phyloP scores from a whole-genome alignment of 2,888 invertebrate genomes.

The Ophioninae sp. region DNA sequence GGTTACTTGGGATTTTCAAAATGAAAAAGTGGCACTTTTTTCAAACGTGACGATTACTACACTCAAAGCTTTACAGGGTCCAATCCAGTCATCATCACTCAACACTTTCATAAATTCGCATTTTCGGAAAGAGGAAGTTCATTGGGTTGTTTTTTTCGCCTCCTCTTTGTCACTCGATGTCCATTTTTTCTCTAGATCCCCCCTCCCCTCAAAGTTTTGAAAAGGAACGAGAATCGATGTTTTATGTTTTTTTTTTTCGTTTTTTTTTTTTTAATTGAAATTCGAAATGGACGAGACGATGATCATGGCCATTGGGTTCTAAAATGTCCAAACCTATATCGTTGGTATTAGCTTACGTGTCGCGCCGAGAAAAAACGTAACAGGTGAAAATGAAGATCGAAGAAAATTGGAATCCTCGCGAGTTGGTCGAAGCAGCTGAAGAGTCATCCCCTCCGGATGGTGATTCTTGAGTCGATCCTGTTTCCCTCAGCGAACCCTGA shows the following conservation, averaged over 20 bases:
- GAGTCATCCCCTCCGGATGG: slow-evolving; percentile 61
- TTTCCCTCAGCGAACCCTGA: slow-evolving; percentile 86
- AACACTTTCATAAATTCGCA: no score
- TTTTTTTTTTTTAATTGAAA: background rate
- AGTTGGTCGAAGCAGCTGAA: slow-evolving; percentile 55
- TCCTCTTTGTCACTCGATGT: no score
- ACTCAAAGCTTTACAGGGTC: no score
- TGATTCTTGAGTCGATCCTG: slow-evolving; percentile 81
- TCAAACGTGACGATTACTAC: no score
- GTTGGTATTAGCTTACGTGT: slow-evolving; percentile 65
- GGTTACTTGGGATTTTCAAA: no score
- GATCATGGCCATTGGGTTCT: background rate
- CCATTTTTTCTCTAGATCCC: background rate
- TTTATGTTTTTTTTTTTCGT: no score
- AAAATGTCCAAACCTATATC: slow-evolving; percentile 5
- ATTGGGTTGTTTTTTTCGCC: no score
- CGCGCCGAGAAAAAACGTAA: slow-evolving; percentile 67
- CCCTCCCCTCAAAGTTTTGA: background rate
- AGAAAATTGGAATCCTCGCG: slow-evolving; percentile 54
- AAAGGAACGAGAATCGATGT: no score
- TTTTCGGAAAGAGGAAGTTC: no score
- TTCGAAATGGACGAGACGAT: slow-evolving; percentile 1
- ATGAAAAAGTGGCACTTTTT: no score
- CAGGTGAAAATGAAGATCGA: slow-evolving; percentile 67
- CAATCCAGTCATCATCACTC: no score